Evolutionary conservation across 2,113 vertebrate genomes (phyloP).

Genomic region (Anas platyrhynchos): DNA sequence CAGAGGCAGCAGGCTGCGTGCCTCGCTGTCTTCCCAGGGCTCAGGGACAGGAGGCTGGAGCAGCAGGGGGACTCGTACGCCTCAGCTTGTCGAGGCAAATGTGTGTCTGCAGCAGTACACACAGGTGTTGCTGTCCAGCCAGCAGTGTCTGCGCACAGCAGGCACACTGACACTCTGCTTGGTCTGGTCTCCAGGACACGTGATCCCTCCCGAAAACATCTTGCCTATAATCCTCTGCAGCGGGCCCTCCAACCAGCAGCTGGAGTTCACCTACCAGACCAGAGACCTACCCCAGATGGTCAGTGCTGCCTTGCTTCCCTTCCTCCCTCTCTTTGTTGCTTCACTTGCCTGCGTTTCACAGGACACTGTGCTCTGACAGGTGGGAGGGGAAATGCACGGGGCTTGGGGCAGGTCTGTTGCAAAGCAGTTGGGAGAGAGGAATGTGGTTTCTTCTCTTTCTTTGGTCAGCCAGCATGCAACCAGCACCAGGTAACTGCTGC

Average conservation of each 20-base stretch:
- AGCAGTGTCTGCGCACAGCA: background rate
- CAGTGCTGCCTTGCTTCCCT: background rate
- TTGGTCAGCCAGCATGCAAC: background rate
- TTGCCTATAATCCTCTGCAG: slow-evolving; percentile 89
- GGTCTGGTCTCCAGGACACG: slow-evolving; percentile 83
- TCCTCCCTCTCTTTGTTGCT: background rate
- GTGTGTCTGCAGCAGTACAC: fast-evolving
- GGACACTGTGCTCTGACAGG: background rate
- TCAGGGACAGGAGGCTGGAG: background rate
- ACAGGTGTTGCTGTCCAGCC: background rate
- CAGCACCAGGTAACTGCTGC: background rate
- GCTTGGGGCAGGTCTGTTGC: background rate
- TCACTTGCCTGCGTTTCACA: background rate
- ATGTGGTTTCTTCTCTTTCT: background rate
- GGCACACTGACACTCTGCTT: background rate
- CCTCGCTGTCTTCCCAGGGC: background rate
- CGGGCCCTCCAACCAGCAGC: slow-evolving; percentile 90
- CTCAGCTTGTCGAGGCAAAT: background rate
- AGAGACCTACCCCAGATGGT: slow-evolving; percentile 89
- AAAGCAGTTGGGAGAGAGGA: background rate
- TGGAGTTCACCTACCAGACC: slow-evolving; percentile 94
- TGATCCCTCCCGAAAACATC: slow-evolving; percentile 93
- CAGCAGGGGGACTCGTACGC: background rate
- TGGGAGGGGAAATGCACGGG: background rate
- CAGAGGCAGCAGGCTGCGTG: background rate